Evolutionary conservation across 2,113 vertebrate genomes (phyloP), one percentile per base, ranked within the genome.

Genomic region (Pampusana beccarii): DNA sequence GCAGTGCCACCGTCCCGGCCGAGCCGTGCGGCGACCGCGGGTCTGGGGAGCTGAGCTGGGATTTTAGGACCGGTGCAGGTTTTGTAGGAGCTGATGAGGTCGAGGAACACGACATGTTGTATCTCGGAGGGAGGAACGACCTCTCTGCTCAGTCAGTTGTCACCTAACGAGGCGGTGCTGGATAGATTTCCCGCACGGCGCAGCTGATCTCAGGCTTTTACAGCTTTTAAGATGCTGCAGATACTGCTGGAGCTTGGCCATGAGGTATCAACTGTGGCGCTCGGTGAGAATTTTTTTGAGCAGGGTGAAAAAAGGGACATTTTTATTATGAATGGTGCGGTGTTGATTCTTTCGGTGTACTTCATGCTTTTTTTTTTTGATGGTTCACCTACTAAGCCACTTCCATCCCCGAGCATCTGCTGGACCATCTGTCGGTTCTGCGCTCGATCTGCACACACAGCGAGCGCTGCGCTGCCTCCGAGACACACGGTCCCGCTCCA

Each of bases 381-480:
- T 92, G 92, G 78, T 53, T 97, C 96, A 96, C 96, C 95, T 92
- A 92, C 93, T 92, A 93, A 97, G 94, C 84, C 92, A 65, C 81
- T 96, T 97, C 96, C 82, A 50, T 65, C 89, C 29, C 88, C 8
- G 70, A 96, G 97, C 98, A 97, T 96, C 98, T 98, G 96, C 56
- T 91, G 58, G 13, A 19, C 97, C 97, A 97, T 97, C 97, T 98
- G 97, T 87, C 81, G 4, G 88, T 65, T 92, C 93, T 71, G 94
- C 54, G 42, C 42, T 44, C 93, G 93, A 58, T 75, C 92, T 95
- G 95, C 94, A 58, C 29, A 13, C 26, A 44, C 71, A 25, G 11
- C 31, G 13, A 69, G 90, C 42, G 75, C 88, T 23, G 67, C 85
- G 46, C 91, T 50, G 25, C 81, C 70, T 70, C n/a, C 91, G 29